Evolutionary conservation across 2,113 vertebrate species (phyloP), one percentile per base, ranked within the genome.

Genomic region (Vicugna pacos): DNA sequence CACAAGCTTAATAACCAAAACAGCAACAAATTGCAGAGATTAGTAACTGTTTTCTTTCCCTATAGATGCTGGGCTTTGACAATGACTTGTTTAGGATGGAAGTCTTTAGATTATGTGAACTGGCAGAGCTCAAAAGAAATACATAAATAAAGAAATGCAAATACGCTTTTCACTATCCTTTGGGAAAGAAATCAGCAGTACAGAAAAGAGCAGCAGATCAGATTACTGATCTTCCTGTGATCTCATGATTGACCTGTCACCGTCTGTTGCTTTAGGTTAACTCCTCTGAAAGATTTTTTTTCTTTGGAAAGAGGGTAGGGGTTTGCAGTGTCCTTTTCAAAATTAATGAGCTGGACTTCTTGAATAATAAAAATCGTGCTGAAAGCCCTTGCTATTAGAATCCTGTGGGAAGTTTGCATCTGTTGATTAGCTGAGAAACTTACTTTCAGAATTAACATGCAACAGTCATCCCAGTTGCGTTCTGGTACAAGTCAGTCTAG

Each of bases 361-460:
- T 76, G 38, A 91, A 80, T 88, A 26, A 87, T 52, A 32, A 58
- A 93, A 60, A 8, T 42, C 35, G 35, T 11, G 15, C 48, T 50
- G 60, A 88, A 42, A 79, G 20, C 46, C 11, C 38, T 35, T 14
- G 35, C 69, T 72, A 2, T 52, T 56, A 82, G 76, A 92, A 82
- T 42, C 6, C 1, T 19, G n/a, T 93, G 77, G 56, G 30, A 97
- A 85, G 70, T 81, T 89, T 80, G 42, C 5, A 56, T 70, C 46
- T 92, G 79, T 24, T 12, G n/a, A 58, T 79, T 58, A 91, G 17
- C 54, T 62, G 46, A 89, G 73, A 92, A 38, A 48, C 19, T 89
- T 50, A 58, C 95, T 97, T 96, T 97, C 89, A 48, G 32, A 96
- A 90, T 96, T 91, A 96, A 81, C 58, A 77, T 48, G n/a, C 16